Percentiles rank a stretch among this genome's conserved stretches.
phyloP scores from a whole-genome alignment of 2,888 invertebrate species.

The Griposia aprilina region DNA sequence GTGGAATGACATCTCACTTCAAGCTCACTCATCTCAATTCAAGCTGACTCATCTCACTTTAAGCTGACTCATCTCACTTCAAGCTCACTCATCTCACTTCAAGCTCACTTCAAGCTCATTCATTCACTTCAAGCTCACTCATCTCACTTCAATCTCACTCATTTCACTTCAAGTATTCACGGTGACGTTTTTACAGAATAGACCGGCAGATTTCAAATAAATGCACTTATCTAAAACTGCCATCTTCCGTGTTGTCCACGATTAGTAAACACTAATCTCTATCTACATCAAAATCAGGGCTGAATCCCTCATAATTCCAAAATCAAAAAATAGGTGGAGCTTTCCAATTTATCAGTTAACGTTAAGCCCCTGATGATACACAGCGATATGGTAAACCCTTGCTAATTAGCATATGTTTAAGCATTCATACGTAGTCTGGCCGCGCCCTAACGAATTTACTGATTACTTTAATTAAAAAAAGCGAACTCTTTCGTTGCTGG shows the following conservation, averaged over 20 bases:
- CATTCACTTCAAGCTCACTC: no score
- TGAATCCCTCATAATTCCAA: slow-evolving; percentile 44
- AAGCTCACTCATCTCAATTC: not conserved
- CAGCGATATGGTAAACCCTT: slow-evolving; percentile 64
- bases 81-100: not conserved
- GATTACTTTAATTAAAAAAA: slow-evolving; percentile 89
- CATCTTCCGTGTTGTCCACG: not conserved
- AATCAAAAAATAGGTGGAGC: slow-evolving; percentile 64
- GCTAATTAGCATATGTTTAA: slow-evolving; percentile 69
- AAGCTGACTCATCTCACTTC: not conserved
- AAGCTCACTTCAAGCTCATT: no score
- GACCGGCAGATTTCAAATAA: not conserved
- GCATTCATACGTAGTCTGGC: slow-evolving; percentile 71
- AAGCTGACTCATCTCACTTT: not conserved
- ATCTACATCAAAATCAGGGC: slow-evolving; percentile 32
- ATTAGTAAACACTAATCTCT: not conserved
- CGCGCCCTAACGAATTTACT: slow-evolving; percentile 87
- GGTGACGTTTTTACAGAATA: not conserved
- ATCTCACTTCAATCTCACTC: not conserved
- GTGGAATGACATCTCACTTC: not conserved
- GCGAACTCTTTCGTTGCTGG: slow-evolving; percentile 86
- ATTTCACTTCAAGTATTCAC: not conserved
- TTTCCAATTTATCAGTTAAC: slow-evolving; percentile 53
- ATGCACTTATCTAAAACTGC: not conserved
- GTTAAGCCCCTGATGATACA: slow-evolving; percentile 63